Conservation (phyloP, 2,888 invertebrate species). For the Trachelus stipa region DNA sequence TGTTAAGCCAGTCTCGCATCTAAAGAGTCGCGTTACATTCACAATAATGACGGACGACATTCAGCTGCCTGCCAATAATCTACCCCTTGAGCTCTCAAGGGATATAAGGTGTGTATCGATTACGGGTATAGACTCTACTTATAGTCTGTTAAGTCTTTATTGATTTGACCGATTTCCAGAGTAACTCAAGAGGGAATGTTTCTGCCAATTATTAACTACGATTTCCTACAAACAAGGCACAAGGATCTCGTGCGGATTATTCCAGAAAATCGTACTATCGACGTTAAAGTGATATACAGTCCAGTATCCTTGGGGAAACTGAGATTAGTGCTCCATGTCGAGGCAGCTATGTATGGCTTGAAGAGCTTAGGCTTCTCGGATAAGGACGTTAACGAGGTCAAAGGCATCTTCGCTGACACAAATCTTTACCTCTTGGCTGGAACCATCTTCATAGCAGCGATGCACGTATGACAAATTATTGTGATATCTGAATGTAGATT, state of each 20-base stretch:
- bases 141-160: background rate
- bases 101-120: slow-evolving; percentile 69
- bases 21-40: slow-evolving; percentile 78
- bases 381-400: slow-evolving; percentile 96
- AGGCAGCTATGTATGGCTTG: slow-evolving; percentile 79
- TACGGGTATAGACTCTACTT: background rate
- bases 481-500: slow-evolving; percentile 9
- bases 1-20: slow-evolving; percentile 78
- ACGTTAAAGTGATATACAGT: slow-evolving; percentile 77
- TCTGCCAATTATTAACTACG: slow-evolving; percentile 85
- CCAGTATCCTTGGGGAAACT: slow-evolving; percentile 85
- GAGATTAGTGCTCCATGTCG: slow-evolving; percentile 81
- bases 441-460: slow-evolving; percentile 90
- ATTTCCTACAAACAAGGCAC: slow-evolving; percentile 84
- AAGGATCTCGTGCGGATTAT: slow-evolving; percentile 79
- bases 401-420: slow-evolving; percentile 95
- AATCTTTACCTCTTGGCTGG: slow-evolving; percentile 91
- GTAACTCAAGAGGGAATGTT: slow-evolving; percentile 75
- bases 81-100: slow-evolving; percentile 77
- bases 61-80: slow-evolving; percentile 73
- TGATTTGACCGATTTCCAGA: slow-evolving; percentile 57
- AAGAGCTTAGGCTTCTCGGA: slow-evolving; percentile 85
- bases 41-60: slow-evolving; percentile 83
- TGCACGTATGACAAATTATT: slow-evolving; percentile 81
- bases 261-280: slow-evolving; percentile 71